These are phyloP conservation scores for Taurulus bubalis DNA, from an alignment of 2,113 vertebrate genomes.

Conservation along the genomic window DNA sequence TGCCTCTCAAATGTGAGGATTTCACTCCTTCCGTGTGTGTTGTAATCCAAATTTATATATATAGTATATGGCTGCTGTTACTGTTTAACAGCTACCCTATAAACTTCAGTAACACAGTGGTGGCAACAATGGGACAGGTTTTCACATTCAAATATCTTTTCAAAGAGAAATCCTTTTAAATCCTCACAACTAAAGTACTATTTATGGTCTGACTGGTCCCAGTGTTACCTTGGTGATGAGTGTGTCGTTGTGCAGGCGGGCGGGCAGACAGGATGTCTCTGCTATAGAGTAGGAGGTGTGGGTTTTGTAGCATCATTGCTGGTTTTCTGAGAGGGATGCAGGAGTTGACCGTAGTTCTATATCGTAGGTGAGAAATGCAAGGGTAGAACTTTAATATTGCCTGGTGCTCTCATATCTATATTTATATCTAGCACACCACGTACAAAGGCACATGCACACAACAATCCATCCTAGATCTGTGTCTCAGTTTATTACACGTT, in stretches of 20 bases:
- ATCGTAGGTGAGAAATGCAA: constrained; percentile 43
- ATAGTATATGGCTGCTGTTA: neutral
- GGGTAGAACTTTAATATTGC: neutral
- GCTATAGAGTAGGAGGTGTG: constrained; percentile 45
- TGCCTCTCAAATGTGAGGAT: neutral
- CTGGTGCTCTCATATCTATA: neutral
- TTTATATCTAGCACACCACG: neutral
- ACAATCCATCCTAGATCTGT: neutral
- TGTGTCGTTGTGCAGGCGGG: constrained; percentile 24
- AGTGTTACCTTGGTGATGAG: constrained; percentile 65
- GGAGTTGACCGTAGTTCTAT: constrained; percentile 13
- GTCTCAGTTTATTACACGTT: neutral
- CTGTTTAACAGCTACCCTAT: neutral
- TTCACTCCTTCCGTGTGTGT: too few species aligned
- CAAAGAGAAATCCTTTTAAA: constrained; percentile 26
- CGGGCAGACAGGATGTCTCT: constrained; percentile 52
- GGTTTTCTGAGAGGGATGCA: constrained; percentile 30
- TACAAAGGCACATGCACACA: neutral
- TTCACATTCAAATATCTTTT: constrained; percentile 2
- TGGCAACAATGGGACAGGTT: neutral
- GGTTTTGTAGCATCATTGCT: constrained; percentile 53
- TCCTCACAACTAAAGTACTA: constrained; percentile 29
- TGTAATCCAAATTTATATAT: too few species aligned
- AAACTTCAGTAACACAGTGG: neutral
- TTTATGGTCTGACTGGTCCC: constrained; percentile 37